Evolutionary conservation across 2,797 vertebrate genomes (phyloP), one percentile per base, ranked within the genome.

Genomic region (Brachyrhaphis roseni): DNA sequence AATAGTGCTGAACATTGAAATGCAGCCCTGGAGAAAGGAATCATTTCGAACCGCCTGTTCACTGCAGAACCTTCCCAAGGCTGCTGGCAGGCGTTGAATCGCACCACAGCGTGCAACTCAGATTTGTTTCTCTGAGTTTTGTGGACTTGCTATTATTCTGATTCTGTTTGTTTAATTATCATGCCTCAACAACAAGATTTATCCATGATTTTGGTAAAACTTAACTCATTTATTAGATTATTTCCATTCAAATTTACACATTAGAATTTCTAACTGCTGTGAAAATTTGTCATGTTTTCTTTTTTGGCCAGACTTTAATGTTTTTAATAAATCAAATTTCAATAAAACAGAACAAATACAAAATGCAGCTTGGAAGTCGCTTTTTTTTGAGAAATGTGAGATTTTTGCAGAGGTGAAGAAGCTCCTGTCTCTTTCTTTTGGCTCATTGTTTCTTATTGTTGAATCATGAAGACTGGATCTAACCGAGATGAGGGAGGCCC

Each of bases 21-120:
- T 82, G 80, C 64, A 79, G 74, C 78, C 81, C 82, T 34, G 23
- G 46, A 89, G 89, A 91, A 89, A 86, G 89, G 89, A 90, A 90
- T 85, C 75, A 84, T 86, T 74, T 80, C 62, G 81, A 81, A 45
- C 68, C 23, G 72, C 79, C 78, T 85, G 74, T 82, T 79, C 53
- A 68, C 59, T 62, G 78, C 73, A 39, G 70, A 88, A 72, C 53
- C 62, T 59, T 86, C 62, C 72, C 20, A 43, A 77, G 70, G 76
- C 73, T 53, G 59, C 75, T 45, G 75, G 59, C 72, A 80, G 76
- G 78, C 77, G 75, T 72, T 57, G 47, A 36, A 82, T 64, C 78
- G 45, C 64, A 53, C 72, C 5, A n/a, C 31, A 8, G 41, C 68
- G 82, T 79, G 72, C 83, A 86, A 88, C 84, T 55, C 71, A 80